Evolutionary conservation across 2,888 invertebrate species (phyloP).

Genomic region (Mesorhabditis spiculigera): DNA sequence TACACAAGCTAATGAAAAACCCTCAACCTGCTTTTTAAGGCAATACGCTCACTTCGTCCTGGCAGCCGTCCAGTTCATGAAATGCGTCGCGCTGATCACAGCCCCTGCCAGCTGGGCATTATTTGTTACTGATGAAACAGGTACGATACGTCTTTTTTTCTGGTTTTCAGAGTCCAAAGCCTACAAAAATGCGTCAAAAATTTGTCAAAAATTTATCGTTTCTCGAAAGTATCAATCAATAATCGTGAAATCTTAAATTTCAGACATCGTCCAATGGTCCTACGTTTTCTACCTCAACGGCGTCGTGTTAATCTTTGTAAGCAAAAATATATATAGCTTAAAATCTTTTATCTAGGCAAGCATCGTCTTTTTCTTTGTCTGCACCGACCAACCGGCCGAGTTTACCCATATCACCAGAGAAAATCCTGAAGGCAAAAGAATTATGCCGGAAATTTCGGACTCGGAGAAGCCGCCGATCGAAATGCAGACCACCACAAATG

Average conservation of each 20-base stretch:
- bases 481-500: too few species aligned
- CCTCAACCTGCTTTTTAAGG: too few species aligned
- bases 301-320: slow-evolving; percentile 25
- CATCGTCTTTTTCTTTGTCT: slow-evolving; percentile 33
- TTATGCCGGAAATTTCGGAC: too few species aligned
- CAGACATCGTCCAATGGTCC: slow-evolving; percentile 20
- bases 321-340: background rate
- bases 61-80: slow-evolving; percentile 48
- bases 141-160: too few species aligned
- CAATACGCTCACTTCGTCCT: slow-evolving; percentile 47
- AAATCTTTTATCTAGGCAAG: slow-evolving; percentile 28
- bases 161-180: too few species aligned
- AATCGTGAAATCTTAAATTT: too few species aligned
- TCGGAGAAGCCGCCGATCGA: too few species aligned
- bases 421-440: slow-evolving; percentile 12
- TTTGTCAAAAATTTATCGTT: too few species aligned
- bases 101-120: slow-evolving; percentile 43
- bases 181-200: too few species aligned
- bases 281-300: slow-evolving; percentile 33
- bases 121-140: slow-evolving; percentile 35
- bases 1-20: background rate
- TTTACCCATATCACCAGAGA: slow-evolving; percentile 38
- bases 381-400: slow-evolving; percentile 39
- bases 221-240: too few species aligned
- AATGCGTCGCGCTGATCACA: slow-evolving; percentile 47